Evolutionary conservation across 2,113 vertebrate species (phyloP), one percentile per base, ranked within the genome.

Genomic region (Syngnathoides biaculeatus): DNA sequence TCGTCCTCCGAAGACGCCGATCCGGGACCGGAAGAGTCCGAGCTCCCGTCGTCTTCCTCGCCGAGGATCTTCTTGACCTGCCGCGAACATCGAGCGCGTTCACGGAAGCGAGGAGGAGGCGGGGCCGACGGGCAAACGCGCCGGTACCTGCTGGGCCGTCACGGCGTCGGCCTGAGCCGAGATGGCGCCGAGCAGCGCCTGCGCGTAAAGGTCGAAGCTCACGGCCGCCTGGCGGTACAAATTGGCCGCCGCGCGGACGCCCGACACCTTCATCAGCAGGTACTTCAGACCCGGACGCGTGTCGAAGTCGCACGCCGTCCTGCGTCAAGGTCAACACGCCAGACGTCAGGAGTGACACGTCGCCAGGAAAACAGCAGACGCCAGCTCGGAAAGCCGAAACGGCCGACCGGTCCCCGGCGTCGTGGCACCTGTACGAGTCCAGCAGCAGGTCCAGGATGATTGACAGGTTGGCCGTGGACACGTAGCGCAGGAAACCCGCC

Each of bases 161-260:
- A 98, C 93, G 80, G 87, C 84, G 47, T 98, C 97, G 2, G 95
- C 93, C 67, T 94, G 95, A 81, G 93, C 95, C 83, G 98, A 89
- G 12, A 94, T 89, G 0, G 97, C 95, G 5, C 93, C 95, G 42
- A 98, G 79, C 84, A 99, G 89, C 0, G 96, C 94, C 73, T 98
- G 93, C 85, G 98, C 97, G 74, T 99, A 99, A 22, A 99, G 94
- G 85, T 95, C 95, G 79, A 98, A 98, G 78, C 97, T 98, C 95
- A 97, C 98, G 53, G 96, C 96, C 0, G 97, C 96, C 84, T 99
- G 97, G 19, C 97, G 95, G 83, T 98, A 97, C 10, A 99, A 91
- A 74, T 98, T 98, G 63, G 97, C 97, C 0, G 97, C 94, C 8
- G 95, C 95, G 0, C 94, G 90, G 38, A 98, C 95, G 7, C 97